Base-by-base conservation (phyloP, 2,888 invertebrate genomes). In the Oscheius sp. region DNA sequence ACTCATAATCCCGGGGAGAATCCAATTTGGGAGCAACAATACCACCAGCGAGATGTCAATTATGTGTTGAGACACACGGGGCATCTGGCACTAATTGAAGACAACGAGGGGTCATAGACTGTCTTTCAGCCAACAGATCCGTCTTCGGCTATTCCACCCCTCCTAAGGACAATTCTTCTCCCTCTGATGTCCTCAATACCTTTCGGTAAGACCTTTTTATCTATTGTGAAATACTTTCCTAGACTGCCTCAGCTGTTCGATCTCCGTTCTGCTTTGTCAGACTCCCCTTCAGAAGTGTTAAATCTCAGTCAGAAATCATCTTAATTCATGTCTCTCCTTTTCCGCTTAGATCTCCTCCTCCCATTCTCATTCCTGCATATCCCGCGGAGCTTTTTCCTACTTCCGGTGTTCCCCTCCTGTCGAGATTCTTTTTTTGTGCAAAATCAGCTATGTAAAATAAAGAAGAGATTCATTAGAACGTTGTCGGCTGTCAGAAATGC, bases 111-210 rank as follows among this genome's bases (percentile, higher is more conserved):
- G 24, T n/a, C n/a, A 32, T 22, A 24, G 47, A 17, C 22, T 12
- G 32, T 22, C 32, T 62, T 62, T 49, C 54, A 51, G 56, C 24
- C 20, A 33, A 36, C 26, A 12, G 70, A 57, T 68, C 75, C 47
- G 44, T 61, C 30, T 41, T 70, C 54, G 73, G 73, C 67, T 76
- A 72, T 69, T 70, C 70, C 71, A 70, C 72, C 56, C 73, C 75
- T 41, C 73, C 75, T 41, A 20, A 70, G 70, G 54, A 65, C 44
- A 68, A 26, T 50, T 67, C 70, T 38, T 68, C 75, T 22, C 68
- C 75, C 9, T 70, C 72, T 4, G 73, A 76, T 26, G 67, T 76
- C 36, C 67, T 76, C 69, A 73, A 68, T 36, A 66, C 67, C 36
- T 72, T 76, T 59, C 67, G 75, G 72, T 73, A n/a, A 50, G 9